A percentile compares a stretch with the other conserved stretches of the same genome.
Conservation (phyloP, 2,888 invertebrate genomes). For the Lepidochrysops patricia region DNA sequence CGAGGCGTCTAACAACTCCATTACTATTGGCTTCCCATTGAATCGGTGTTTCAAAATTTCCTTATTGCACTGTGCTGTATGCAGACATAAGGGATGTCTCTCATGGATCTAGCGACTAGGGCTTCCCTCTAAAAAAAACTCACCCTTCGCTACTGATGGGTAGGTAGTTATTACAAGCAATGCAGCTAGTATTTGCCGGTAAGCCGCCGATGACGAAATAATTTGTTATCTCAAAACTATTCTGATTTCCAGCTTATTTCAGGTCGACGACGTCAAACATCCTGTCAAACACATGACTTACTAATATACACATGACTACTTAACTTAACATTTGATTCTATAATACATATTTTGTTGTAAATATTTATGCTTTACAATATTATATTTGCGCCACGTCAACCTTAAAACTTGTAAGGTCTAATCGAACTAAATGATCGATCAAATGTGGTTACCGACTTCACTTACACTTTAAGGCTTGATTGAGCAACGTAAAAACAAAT, state of each 20-base stretch:
- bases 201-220: not conserved
- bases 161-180: too few relatives aligned
- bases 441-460: not conserved
- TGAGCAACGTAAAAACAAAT: not conserved
- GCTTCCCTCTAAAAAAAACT: too few relatives aligned
- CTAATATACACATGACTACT: too few relatives aligned
- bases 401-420: not conserved
- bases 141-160: not conserved
- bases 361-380: not conserved
- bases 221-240: not conserved
- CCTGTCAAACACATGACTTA: constrained; percentile 31
- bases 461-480: not conserved
- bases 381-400: not conserved
- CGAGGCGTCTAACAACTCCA: too few relatives aligned
- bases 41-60: too few relatives aligned
- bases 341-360: too few relatives aligned
- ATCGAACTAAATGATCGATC: not conserved
- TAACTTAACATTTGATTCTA: too few relatives aligned
- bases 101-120: too few relatives aligned
- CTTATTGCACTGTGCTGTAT: too few relatives aligned
- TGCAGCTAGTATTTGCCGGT: not conserved
- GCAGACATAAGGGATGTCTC: too few relatives aligned
- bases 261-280: constrained; percentile 31
- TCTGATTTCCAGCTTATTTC: not conserved
- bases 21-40: too few relatives aligned